A percentile compares a stretch with the other conserved stretches of the same genome.
Evolutionary conservation across 2,113 vertebrate species (phyloP).

Genomic region (Manacus vitellinus): DNA sequence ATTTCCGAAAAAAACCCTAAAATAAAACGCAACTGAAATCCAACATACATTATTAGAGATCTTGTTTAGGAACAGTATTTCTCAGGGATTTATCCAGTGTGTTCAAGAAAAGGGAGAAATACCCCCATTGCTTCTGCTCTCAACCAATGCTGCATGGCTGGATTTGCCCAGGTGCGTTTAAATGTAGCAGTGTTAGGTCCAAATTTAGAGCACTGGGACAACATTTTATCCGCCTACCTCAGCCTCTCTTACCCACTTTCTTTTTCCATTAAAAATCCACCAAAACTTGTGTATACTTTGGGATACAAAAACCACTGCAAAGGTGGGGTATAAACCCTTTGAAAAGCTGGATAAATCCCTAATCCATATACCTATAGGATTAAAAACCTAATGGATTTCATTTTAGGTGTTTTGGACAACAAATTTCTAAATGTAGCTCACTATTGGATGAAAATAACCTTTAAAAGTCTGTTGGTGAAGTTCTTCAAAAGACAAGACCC

Average conservation of each 20-base stretch:
- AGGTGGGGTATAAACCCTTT: constrained; percentile 41
- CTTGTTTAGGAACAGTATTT: constrained; percentile 56
- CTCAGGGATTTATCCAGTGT: constrained; percentile 79
- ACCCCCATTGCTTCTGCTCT: neutral
- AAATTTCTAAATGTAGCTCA: constrained; percentile 68
- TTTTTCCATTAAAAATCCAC: neutral
- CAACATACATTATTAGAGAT: constrained; percentile 64
- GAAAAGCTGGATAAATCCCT: constrained; percentile 80
- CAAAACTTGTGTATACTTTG: neutral
- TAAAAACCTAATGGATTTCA: constrained; percentile 72
- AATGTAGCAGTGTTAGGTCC: neutral
- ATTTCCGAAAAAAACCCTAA: neutral
- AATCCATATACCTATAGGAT: constrained; percentile 60
- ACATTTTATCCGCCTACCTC: neutral
- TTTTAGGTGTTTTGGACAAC: constrained; percentile 73
- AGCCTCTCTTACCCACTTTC: neutral
- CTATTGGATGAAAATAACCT: constrained; percentile 80
- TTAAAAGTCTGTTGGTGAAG: constrained; percentile 79
- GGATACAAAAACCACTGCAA: neutral
- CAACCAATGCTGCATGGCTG: neutral
- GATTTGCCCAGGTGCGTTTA: neutral
- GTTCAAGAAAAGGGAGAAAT: constrained; percentile 42
- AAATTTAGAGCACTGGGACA: neutral
- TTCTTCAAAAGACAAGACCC: constrained; percentile 68
- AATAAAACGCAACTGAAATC: constrained; percentile 17